A percentile compares a stretch with the other conserved stretches of the same genome.
Evolutionary conservation across 2,113 vertebrate species (phyloP).

Genomic region (Cyprinodon tularosa): DNA sequence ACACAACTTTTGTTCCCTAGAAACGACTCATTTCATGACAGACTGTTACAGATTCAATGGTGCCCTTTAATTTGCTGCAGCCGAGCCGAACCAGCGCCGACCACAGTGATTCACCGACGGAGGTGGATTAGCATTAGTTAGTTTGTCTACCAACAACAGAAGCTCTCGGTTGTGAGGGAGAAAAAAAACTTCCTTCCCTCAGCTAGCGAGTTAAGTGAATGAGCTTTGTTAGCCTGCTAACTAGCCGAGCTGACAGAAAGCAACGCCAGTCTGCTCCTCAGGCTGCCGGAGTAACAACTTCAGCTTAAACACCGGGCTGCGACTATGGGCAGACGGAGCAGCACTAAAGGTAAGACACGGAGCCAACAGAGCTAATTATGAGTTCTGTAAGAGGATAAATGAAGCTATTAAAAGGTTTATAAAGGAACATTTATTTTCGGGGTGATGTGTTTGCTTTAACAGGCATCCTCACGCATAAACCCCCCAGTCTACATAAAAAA

Average conservation of each 20-base stretch:
- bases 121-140: no score
- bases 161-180: not conserved
- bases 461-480: not conserved
- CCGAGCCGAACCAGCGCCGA: rapidly evolving
- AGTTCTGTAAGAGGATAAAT: not conserved
- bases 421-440: no score
- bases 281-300: constrained; percentile 18
- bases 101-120: no score
- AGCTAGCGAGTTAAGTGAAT: not conserved
- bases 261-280: not conserved
- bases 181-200: constrained; percentile 37
- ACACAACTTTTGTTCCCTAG: constrained; percentile 23
- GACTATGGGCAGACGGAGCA: constrained; percentile 12
- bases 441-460: not conserved
- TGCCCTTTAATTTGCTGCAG: not conserved
- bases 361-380: not conserved
- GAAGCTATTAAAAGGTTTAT: no score
- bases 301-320: not conserved
- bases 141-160: not conserved
- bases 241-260: constrained; percentile 21
- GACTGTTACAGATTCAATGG: constrained; percentile 12
- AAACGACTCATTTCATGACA: not conserved
- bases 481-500: not conserved
- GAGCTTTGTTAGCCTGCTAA: constrained; percentile 31
- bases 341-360: constrained; percentile 25